Base-by-base conservation (phyloP, 2,797 vertebrate species). In the Sebastes minor region DNA sequence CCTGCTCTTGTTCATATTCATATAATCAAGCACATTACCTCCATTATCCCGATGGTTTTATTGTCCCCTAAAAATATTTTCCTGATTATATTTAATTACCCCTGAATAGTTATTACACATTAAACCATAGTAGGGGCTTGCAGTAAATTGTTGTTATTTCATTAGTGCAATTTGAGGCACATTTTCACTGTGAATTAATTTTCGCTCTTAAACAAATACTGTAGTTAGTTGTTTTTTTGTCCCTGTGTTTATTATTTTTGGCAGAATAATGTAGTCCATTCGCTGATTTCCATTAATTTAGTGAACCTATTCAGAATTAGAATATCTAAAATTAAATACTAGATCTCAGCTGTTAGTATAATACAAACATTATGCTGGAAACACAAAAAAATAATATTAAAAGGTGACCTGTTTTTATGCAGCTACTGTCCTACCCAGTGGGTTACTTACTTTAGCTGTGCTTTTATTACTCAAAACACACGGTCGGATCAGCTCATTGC, bases 81-180 rank as follows among this genome's bases (percentile, higher is more conserved):
- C 67, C 85, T 84, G 84, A 92, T 93, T 93, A 88, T 74, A 89
- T 91, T 91, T 86, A 91, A 92, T 93, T 89, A 89, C 86, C 78
- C 66, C 53, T 87, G 81, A 94, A 93, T 86, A 84, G 75, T 74
- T 88, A 90, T 86, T 86, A 85, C 76, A 74, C 84, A 92, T 92
- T 87, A 87, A 86, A 88, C 78, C 63, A 6, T 33, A 65, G 77
- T 55, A 35, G 74, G 61, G 74, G 73, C 73, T 78, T 84, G 64
- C 85, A 88, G 81, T 77, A 75, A 87, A 83, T 88, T 74, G 91
- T 89, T 92, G 81, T 91, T 86, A 92, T 90, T 92, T 93, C 81
- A 95, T 93, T 92, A 90, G 87, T 69, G 79, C 80, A 90, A 91
- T 93, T 91, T 91, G 60, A 91, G 89, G 84, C 80, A 87, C 84